Conservation (phyloP, 2,797 vertebrate genomes). For the Pristis pectinata region DNA sequence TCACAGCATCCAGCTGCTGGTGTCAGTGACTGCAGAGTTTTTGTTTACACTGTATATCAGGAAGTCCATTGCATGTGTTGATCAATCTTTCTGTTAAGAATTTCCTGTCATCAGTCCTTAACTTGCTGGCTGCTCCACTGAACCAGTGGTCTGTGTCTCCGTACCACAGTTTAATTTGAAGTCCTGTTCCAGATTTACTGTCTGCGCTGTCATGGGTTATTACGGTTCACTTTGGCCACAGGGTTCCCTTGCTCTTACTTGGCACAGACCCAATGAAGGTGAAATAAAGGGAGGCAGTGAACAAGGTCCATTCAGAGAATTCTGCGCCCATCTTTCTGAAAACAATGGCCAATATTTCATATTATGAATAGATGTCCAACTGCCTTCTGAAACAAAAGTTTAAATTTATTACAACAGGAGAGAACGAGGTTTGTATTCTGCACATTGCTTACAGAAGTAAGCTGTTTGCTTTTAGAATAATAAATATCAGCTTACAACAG, state of each 20-base stretch:
- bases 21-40: constrained; percentile 17
- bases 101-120: constrained; percentile 18
- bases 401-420: neutral
- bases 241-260: neutral
- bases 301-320: neutral
- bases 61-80: constrained; percentile 10
- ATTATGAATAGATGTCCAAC: neutral
- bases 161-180: neutral
- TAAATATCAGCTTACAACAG: neutral
- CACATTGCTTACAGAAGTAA: neutral
- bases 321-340: too few species aligned
- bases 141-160: neutral
- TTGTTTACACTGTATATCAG: neutral
- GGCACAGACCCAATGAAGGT: too few species aligned
- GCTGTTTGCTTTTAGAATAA: neutral
- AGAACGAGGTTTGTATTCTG: neutral
- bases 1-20: neutral
- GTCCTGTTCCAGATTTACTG: neutral
- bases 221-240: neutral
- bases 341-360: neutral
- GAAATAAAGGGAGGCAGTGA: neutral
- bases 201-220: neutral
- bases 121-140: neutral
- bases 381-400: neutral
- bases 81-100: constrained; percentile 30